Conservation (phyloP, 2,113 vertebrate genomes). For the Cyprinus carpio region DNA sequence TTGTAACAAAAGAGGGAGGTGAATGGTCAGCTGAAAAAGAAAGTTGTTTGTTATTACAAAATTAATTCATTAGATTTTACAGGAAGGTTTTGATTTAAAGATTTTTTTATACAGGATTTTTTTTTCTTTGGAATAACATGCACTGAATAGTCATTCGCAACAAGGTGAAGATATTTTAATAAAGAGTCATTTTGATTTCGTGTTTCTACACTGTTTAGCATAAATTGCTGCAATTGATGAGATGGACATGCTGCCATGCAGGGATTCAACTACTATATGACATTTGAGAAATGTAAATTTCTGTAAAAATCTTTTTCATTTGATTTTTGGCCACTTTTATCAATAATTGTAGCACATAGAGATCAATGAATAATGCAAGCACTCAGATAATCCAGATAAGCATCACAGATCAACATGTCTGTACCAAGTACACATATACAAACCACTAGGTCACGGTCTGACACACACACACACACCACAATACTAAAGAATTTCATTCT, state of each 20-base stretch:
- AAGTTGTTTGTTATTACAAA: background rate
- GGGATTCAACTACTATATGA: too few relatives aligned
- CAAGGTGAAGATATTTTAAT: too few relatives aligned
- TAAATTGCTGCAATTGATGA: background rate
- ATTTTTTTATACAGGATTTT: too few relatives aligned
- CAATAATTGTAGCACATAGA: too few relatives aligned
- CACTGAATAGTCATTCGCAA: too few relatives aligned
- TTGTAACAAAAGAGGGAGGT: background rate
- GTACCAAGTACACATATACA: background rate
- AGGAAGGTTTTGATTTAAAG: background rate
- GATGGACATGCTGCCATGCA: background rate
- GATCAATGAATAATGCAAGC: too few relatives aligned
- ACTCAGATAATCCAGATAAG: background rate
- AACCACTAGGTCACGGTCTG: background rate
- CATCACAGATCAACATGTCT: background rate
- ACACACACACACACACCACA: background rate
- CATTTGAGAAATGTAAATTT: too few relatives aligned
- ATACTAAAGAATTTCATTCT: background rate
- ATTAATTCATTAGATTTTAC: background rate
- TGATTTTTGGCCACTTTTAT: too few relatives aligned
- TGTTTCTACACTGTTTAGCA: background rate
- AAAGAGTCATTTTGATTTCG: background rate
- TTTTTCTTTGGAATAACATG: too few relatives aligned
- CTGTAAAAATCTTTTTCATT: too few relatives aligned
- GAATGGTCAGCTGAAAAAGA: background rate